These are phyloP conservation scores for Synchiropus splendidus DNA, from an alignment of 2,113 vertebrate species.

Conservation along the genomic window DNA sequence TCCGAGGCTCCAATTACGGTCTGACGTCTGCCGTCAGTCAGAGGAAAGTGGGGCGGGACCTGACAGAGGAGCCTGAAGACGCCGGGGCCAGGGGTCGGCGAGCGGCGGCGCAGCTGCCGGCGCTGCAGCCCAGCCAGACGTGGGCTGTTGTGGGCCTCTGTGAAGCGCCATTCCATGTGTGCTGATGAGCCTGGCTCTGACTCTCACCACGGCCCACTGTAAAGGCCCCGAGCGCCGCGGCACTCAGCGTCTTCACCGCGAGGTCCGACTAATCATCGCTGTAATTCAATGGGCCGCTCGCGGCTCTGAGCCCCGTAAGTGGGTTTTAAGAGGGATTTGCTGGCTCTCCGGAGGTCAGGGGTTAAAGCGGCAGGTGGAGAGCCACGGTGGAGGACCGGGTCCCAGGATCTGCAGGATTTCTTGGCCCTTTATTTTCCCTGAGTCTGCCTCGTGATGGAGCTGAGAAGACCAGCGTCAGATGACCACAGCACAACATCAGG, in stretches of 20 bases:
- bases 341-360: conserved; percentile 41
- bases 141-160: conserved; percentile 55
- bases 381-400: no score
- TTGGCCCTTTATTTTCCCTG: no score
- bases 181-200: conserved; percentile 51
- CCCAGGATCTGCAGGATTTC: no score
- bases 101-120: neutral
- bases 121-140: conserved; percentile 44
- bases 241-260: conserved; percentile 43
- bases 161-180: conserved; percentile 68
- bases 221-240: no score
- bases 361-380: conserved; percentile 29
- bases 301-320: conserved; percentile 39
- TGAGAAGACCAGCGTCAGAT: no score
- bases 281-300: conserved; percentile 47
- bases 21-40: conserved; percentile 34
- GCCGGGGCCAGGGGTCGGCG: neutral
- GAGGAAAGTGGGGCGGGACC: conserved; percentile 27
- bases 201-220: conserved; percentile 28
- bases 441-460: no score
- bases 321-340: conserved; percentile 47
- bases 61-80: conserved; percentile 15
- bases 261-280: conserved; percentile 49
- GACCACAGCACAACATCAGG: no score
- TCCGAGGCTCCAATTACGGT: conserved; percentile 55